A percentile compares a stretch with the other conserved stretches of the same genome.
Conservation (phyloP, 2,113 vertebrate genomes). For the Stomatorhinus ivindoensis region DNA sequence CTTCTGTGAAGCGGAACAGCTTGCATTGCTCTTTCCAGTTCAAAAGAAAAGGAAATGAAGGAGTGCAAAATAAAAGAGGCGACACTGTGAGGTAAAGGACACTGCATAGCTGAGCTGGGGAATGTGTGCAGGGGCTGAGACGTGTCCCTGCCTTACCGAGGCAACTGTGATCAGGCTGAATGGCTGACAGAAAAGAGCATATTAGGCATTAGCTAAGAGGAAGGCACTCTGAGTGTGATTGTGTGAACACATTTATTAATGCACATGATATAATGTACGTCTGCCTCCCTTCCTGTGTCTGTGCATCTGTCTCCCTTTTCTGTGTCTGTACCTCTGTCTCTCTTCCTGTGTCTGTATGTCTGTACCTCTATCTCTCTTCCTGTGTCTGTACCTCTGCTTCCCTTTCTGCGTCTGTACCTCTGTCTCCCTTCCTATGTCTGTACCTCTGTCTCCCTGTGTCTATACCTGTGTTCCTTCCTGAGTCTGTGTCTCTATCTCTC, state of each 20-base stretch:
- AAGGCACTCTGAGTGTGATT: not conserved
- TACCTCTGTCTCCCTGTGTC: not conserved
- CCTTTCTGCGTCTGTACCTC: not conserved
- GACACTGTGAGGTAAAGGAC: not conserved
- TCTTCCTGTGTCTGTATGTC: not conserved
- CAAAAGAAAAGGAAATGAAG: not conserved
- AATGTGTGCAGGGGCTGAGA: not conserved
- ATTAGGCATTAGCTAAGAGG: not conserved
- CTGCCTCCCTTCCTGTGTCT: not conserved
- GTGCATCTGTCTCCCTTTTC: not conserved
- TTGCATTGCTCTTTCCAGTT: not conserved
- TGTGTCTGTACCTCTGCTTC: not conserved
- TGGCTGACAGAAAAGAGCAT: not conserved
- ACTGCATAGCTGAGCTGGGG: not conserved
- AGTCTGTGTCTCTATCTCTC: not conserved
- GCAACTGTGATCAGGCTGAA: not conserved
- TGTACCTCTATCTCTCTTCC: not conserved
- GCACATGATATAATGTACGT: not conserved
- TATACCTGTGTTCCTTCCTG: not conserved
- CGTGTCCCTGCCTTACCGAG: not conserved
- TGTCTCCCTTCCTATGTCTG: not conserved
- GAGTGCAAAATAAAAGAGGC: not conserved
- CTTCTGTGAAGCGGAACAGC: not conserved
- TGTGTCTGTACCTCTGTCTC: not conserved
- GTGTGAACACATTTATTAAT: not conserved